Evolutionary conservation across 2,888 invertebrate genomes (phyloP).

Genomic region (Steinernema carpocapsae): DNA sequence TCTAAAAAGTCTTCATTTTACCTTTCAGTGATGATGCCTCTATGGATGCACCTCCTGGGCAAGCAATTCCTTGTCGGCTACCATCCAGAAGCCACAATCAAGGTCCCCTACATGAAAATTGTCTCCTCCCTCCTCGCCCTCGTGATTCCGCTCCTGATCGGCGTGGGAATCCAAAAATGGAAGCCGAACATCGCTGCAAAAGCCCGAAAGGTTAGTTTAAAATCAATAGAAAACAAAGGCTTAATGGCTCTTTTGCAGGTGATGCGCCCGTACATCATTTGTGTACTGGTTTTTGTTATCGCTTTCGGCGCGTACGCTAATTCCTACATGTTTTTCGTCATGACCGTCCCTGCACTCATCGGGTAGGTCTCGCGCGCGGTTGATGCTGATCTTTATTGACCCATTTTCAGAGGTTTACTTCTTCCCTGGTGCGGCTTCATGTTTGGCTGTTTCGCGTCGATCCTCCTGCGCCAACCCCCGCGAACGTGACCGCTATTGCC

Average conservation of each 20-base stretch:
- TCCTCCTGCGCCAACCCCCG: constrained; percentile 58
- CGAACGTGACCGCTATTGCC: constrained; percentile 69
- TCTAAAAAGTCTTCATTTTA: too few species aligned
- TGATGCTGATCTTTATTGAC: neutral
- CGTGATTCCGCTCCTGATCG: constrained; percentile 71
- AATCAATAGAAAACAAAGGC: neutral
- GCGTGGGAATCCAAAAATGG: constrained; percentile 70
- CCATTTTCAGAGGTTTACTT: constrained; percentile 68
- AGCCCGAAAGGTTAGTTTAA: constrained; percentile 60
- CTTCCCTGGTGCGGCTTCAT: constrained; percentile 72
- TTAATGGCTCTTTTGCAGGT: constrained; percentile 46
- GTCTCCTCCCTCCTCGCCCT: constrained; percentile 70
- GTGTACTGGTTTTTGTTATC: constrained; percentile 71
- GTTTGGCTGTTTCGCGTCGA: constrained; percentile 70
- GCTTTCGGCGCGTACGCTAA: constrained; percentile 71
- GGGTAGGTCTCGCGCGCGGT: constrained; percentile 46
- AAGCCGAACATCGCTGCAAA: constrained; percentile 68
- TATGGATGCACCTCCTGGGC: constrained; percentile 73
- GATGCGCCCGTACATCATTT: constrained; percentile 70
- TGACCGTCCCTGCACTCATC: constrained; percentile 67
- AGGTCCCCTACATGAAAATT: constrained; percentile 71
- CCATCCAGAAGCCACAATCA: constrained; percentile 46
- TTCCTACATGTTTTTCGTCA: constrained; percentile 70
- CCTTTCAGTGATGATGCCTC: constrained; percentile 72
- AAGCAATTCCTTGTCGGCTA: constrained; percentile 64